Percentiles rank a stretch among this genome's conserved stretches.
phyloP scores from a whole-genome alignment of 2,113 vertebrate genomes.

The Scophthalmus maximus region DNA sequence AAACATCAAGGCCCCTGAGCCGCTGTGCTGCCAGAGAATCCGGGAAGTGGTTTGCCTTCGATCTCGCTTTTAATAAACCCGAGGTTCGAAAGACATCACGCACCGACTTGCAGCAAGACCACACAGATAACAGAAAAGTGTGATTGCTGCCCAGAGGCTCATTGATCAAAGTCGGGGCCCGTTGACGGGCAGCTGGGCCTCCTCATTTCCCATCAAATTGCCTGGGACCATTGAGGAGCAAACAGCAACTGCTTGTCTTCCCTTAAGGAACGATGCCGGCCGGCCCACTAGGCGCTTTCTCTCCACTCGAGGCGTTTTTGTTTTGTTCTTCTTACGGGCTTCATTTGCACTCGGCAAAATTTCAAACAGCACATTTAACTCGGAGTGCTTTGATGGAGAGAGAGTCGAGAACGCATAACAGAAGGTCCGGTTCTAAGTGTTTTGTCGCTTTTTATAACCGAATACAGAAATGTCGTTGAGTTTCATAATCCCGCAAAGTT shows the following conservation, averaged over 20 bases:
- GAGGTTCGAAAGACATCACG: constrained; percentile 33
- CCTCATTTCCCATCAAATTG: constrained; percentile 30
- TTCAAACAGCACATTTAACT: background rate
- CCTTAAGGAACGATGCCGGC: constrained; percentile 6
- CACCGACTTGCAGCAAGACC: background rate
- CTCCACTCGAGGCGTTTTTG: background rate
- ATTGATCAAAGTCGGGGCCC: constrained; percentile 56
- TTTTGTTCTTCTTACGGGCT: background rate
- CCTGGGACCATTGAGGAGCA: constrained; percentile 40
- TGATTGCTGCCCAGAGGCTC: constrained; percentile 44
- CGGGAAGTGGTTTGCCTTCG: background rate
- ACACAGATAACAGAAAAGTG: constrained; percentile 39
- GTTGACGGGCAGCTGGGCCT: constrained; percentile 52
- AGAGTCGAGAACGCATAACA: too few species aligned
- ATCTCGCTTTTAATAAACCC: constrained; percentile 3
- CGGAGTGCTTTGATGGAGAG: too few species aligned
- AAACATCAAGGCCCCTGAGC: background rate
- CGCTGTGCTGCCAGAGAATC: constrained; percentile 20
- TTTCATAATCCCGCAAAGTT: too few species aligned
- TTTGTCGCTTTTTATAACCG: too few species aligned
- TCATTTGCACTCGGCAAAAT: background rate
- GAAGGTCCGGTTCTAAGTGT: too few species aligned
- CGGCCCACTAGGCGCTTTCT: background rate
- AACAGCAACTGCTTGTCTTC: constrained; percentile 50
- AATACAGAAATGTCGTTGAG: too few species aligned